Evolutionary conservation across 2,888 invertebrate species (phyloP).

Genomic region (Sphinx pinastri): DNA sequence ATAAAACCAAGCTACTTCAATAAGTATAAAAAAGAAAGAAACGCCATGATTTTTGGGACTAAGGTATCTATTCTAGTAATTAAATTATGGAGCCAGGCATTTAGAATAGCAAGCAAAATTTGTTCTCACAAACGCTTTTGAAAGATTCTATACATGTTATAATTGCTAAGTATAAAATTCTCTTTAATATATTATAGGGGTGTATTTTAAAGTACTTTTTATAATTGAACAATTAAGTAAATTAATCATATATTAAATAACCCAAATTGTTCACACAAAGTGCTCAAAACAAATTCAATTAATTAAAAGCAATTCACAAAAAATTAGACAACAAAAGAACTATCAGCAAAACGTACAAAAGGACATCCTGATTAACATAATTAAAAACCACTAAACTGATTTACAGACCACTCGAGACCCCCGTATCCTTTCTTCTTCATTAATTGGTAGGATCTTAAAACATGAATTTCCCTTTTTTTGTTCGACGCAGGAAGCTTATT

Average conservation of each 20-base stretch:
- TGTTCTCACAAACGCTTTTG: too few relatives aligned
- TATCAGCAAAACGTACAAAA: conserved; percentile 37
- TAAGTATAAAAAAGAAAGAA: too few relatives aligned
- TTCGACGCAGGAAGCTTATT: conserved; percentile 71
- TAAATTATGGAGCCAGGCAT: too few relatives aligned
- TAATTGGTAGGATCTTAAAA: conserved; percentile 74
- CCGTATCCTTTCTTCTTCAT: conserved; percentile 68
- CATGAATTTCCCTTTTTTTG: conserved; percentile 68
- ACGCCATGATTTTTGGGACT: too few relatives aligned
- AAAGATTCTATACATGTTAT: too few relatives aligned
- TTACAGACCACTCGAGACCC: conserved; percentile 66
- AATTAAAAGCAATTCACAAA: conserved; percentile 21
- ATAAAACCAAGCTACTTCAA: too few relatives aligned
- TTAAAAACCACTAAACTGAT: conserved; percentile 68
- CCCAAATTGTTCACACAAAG: conserved; percentile 6
- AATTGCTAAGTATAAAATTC: too few relatives aligned
- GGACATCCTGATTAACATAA: conserved; percentile 69
- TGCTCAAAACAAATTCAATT: conserved; percentile 23
- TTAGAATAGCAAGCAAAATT: too few relatives aligned
- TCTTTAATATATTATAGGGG: too few relatives aligned
- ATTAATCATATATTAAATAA: background rate
- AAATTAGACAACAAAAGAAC: conserved; percentile 28
- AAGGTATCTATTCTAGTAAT: too few relatives aligned
- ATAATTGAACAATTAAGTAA: background rate
- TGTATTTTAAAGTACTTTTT: background rate